phyloP scores from a whole-genome alignment of 2,888 invertebrate genomes.

The Phyllotreta cruciferae region DNA sequence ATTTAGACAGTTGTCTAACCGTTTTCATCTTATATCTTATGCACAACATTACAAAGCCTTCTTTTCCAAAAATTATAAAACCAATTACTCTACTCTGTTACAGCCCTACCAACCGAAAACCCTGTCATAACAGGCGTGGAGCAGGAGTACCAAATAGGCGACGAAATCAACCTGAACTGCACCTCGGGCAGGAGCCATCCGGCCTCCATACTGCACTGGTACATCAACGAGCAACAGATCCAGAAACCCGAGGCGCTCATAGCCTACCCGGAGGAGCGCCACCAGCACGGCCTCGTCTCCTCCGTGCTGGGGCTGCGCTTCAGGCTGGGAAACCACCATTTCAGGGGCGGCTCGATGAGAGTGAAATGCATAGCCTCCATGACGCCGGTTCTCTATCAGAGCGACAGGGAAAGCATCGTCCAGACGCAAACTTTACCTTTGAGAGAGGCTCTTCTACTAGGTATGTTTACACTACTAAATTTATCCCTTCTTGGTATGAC shows the following conservation, averaged over 20 bases:
- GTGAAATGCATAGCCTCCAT: constrained; percentile 69
- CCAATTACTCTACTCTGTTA: too few species aligned
- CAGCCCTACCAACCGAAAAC: constrained; percentile 72
- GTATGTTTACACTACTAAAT: constrained; percentile 57
- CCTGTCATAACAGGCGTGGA: constrained; percentile 78
- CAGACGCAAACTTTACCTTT: constrained; percentile 64
- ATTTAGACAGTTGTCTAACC: too few species aligned
- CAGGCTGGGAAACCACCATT: constrained; percentile 64
- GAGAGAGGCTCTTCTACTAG: constrained; percentile 68
- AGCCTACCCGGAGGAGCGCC: constrained; percentile 64
- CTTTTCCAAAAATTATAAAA: too few species aligned
- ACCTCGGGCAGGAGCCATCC: constrained; percentile 80
- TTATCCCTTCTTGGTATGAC: background rate
- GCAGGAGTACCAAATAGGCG: constrained; percentile 76
- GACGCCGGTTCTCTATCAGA: constrained; percentile 67
- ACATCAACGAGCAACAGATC: constrained; percentile 77
- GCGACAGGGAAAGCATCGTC: constrained; percentile 66
- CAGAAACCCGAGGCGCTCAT: constrained; percentile 62
- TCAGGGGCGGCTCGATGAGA: constrained; percentile 67
- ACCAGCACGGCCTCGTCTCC: constrained; percentile 67
- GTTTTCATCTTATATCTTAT: too few species aligned
- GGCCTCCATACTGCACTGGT: constrained; percentile 77
- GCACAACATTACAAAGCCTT: too few species aligned
- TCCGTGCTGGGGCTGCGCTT: constrained; percentile 66
- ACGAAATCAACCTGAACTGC: constrained; percentile 76